These are phyloP conservation scores for Phenganax marumi DNA, from an alignment of 92 coral and sea anemone species.

Conservation along the genomic window DNA sequence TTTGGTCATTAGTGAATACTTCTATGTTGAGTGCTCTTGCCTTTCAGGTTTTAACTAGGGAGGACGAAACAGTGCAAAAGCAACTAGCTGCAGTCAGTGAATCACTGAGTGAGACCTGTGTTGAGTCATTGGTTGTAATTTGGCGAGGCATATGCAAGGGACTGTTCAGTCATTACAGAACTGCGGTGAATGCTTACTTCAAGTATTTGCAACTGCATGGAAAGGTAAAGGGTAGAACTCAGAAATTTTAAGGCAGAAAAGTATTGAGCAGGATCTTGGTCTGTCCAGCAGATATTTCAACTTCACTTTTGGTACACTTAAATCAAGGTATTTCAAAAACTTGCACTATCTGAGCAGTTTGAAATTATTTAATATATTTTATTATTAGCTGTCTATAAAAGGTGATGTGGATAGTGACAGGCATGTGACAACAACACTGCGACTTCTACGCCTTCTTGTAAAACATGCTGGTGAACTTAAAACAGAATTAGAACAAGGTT, in stretches of 20 bases:
- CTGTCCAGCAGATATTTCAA: too few relatives aligned
- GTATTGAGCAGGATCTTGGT: too few relatives aligned
- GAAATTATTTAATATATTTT: background rate
- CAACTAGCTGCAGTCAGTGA: constrained; percentile 78
- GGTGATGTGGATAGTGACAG: constrained; percentile 62
- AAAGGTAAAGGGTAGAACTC: constrained; percentile 51
- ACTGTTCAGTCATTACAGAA: constrained; percentile 89
- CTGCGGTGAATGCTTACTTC: constrained; percentile 96
- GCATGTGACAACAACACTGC: constrained; percentile 93
- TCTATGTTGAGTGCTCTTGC: background rate
- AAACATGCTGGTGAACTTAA: constrained; percentile 96
- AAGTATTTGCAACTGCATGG: constrained; percentile 86
- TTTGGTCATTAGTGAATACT: background rate
- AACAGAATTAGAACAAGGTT: constrained; percentile 82
- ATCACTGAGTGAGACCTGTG: constrained; percentile 68
- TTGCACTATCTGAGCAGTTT: too few relatives aligned
- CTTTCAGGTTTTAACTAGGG: constrained; percentile 35
- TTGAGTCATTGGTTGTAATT: constrained; percentile 68
- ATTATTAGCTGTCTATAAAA: constrained; percentile 29
- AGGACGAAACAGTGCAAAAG: constrained; percentile 64
- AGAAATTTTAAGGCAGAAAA: background rate
- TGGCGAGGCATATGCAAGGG: constrained; percentile 93
- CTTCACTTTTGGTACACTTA: too few relatives aligned
- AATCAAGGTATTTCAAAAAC: too few relatives aligned
- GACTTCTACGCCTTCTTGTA: constrained; percentile 87